Percentiles rank a stretch among this genome's conserved stretches.
Conservation (phyloP, 2,113 vertebrate genomes). For the Eonycteris spelaea region DNA sequence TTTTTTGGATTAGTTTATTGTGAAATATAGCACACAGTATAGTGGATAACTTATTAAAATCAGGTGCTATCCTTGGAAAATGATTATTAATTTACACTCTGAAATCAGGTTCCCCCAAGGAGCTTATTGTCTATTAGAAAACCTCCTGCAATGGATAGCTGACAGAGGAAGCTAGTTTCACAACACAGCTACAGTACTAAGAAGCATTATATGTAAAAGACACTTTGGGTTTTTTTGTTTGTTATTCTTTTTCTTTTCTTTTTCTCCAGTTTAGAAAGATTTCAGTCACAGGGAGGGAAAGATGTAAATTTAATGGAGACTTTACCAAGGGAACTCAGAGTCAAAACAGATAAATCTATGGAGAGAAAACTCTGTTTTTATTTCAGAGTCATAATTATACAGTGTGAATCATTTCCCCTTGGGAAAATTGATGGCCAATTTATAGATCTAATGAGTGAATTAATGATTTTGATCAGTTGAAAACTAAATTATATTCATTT, state of each 20-base stretch:
- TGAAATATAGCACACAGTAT: neutral
- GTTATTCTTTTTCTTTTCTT: neutral
- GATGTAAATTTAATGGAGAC: neutral
- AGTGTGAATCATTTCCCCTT: slow-evolving; percentile 42
- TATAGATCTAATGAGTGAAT: neutral
- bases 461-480: neutral
- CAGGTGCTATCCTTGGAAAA: neutral
- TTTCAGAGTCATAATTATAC: neutral
- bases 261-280: neutral
- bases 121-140: slow-evolving; percentile 25
- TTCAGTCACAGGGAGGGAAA: neutral
- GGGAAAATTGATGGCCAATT: neutral
- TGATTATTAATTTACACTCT: slow-evolving; percentile 34
- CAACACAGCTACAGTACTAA: neutral
- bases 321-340: neutral
- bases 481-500: neutral
- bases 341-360: neutral
- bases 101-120: neutral
- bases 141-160: neutral
- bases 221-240: neutral
- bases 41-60: neutral
- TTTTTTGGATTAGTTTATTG: neutral
- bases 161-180: neutral
- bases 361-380: neutral
- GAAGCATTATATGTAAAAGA: neutral